Conservation (phyloP, 1,140 invertebrate species). For the Aporrectodea caliginosa region DNA sequence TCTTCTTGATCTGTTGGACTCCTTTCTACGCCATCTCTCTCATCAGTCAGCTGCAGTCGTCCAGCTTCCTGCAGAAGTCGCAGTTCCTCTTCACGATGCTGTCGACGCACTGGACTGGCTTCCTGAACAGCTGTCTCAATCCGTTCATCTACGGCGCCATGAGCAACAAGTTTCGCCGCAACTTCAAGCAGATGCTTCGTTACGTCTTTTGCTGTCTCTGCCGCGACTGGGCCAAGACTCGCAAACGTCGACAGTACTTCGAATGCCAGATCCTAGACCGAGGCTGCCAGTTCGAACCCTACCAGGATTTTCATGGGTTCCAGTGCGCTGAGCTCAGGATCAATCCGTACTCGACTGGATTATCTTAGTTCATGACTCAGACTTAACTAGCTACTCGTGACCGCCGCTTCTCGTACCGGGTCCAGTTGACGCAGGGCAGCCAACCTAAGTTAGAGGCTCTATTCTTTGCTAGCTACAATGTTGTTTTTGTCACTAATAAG, state of each 20-base stretch:
- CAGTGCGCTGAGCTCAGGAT: background rate
- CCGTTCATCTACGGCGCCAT: slow-evolving; percentile 66
- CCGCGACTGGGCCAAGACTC: background rate
- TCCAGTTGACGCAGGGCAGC: no score
- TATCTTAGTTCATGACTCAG: no score
- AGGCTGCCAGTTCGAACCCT: background rate
- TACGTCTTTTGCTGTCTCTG: background rate
- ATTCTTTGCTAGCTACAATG: no score
- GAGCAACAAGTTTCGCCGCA: slow-evolving; percentile 46
- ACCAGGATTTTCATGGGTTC: background rate
- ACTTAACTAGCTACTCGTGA: no score
- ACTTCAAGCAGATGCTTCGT: background rate
- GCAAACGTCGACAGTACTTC: background rate
- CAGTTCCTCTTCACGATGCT: slow-evolving; percentile 57
- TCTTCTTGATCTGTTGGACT: slow-evolving; percentile 44
- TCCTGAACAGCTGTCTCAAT: slow-evolving; percentile 68
- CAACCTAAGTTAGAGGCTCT: no score
- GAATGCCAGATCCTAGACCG: background rate
- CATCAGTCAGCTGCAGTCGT: slow-evolving; percentile 46
- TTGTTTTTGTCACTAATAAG: no score
- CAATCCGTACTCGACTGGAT: background rate
- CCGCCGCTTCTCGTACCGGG: no score
- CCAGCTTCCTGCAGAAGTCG: slow-evolving; percentile 45
- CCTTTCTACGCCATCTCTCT: slow-evolving; percentile 53
- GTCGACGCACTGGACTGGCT: slow-evolving; percentile 52